Evolutionary conservation across 2,888 invertebrate genomes (phyloP), one percentile per base, ranked within the genome.

Genomic region (Drosophila subsilvestris): DNA sequence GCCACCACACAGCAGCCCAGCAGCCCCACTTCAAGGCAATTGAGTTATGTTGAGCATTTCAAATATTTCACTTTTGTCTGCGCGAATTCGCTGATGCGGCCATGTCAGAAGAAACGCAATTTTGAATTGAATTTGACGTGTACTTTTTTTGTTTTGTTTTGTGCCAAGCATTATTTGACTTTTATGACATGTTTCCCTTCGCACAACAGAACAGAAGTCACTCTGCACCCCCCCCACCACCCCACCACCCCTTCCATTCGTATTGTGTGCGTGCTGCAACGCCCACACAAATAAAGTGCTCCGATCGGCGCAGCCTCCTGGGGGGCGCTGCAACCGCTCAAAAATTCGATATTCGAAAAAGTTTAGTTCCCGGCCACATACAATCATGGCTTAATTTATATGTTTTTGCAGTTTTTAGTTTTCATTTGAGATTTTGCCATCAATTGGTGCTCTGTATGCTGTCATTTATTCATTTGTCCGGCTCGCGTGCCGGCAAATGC

Each of bases 301-400:
- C 51, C 8, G 10, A n/a, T 59, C 69, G 43, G 20, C 55, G 22
- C 48, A 37, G 70, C 51, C 56, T 57, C 56, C 47, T 51, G 65
- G 43, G 55, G 32, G 65, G 43, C 51, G 32, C 45, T 47, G 55
- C 65, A 56, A 57, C 66, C 74, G 47, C 9, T 43, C 43, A 49
- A 63, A 63, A 51, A 51, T 60, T 56, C 53, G 67, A 55, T 37
- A 37, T 37, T 14, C 2, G 5, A 37, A 37, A 37, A 37, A 37
- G 37, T 14, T 37, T 37, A 67, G 57, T 43, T 47, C 44, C 67
- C 47, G 10, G 47, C 50, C 50, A 55, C 43, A 67, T 50, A 63
- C 74, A 76, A 82, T 79, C 66, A 57, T 29, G 32, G 51, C 71
- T 72, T 68, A 80, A 86, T 80, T 82, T 68, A 67, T 76, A 32